Evolutionary conservation across 2,113 vertebrate genomes (phyloP).

Genomic region (Piliocolobus tephrosceles): DNA sequence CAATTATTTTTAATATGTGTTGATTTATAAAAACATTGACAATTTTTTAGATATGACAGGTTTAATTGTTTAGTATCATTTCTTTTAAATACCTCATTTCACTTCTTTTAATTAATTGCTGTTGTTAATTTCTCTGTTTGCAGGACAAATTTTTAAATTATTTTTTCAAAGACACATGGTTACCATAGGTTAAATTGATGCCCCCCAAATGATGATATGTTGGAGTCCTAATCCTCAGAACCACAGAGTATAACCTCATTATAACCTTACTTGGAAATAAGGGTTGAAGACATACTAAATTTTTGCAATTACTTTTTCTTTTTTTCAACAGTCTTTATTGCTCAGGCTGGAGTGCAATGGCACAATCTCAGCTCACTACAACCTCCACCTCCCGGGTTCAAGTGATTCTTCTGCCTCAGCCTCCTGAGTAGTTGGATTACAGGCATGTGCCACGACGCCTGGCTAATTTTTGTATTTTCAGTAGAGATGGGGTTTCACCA

Average conservation of each 20-base stretch:
- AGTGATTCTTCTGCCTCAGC: no score
- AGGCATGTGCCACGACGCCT: fast-evolving
- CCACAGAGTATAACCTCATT: background rate
- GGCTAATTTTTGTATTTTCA: no score
- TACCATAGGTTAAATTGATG: background rate
- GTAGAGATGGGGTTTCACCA: no score
- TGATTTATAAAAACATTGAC: background rate
- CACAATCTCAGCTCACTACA: no score
- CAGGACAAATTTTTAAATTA: background rate
- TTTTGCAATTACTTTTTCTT: no score
- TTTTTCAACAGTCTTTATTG: no score
- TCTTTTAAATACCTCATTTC: background rate
- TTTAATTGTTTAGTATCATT: background rate
- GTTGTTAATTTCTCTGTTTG: background rate
- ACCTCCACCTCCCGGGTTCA: no score
- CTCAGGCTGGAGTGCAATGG: no score
- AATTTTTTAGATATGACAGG: background rate
- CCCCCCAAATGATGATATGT: background rate
- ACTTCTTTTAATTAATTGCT: background rate
- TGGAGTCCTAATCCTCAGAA: background rate
- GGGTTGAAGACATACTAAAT: background rate
- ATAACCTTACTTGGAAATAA: background rate
- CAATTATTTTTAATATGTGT: background rate
- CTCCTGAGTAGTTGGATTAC: no score
- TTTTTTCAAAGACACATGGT: background rate